Conservation (phyloP, 1,140 invertebrate genomes). For the Drosophila subobscura region DNA sequence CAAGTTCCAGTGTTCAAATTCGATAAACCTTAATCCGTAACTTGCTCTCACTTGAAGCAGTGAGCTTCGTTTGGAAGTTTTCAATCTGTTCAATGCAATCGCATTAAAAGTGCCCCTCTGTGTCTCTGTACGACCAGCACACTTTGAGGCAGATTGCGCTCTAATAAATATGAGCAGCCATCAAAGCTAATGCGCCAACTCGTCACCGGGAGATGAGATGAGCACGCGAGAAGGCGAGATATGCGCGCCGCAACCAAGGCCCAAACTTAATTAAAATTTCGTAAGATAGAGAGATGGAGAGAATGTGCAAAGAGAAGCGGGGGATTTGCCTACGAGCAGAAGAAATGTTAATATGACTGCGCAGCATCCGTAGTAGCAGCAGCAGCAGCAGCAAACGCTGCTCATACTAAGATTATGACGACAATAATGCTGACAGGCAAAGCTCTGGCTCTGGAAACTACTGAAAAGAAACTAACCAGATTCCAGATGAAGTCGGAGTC, state of each 20-base stretch:
- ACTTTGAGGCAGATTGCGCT: constrained; percentile 71
- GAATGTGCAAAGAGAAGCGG: constrained; percentile 32
- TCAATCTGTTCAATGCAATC: no score
- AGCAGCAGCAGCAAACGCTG: constrained; percentile 27
- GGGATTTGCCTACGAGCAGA: constrained; percentile 61
- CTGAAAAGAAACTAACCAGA: constrained; percentile 21
- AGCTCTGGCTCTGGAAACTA: constrained; percentile 22
- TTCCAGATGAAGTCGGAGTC: constrained; percentile 16
- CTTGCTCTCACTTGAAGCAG: no score
- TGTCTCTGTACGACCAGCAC: constrained; percentile 12
- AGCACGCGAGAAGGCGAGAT: constrained; percentile 65
- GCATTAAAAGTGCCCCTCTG: constrained; percentile 18
- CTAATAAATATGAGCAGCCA: constrained; percentile 79
- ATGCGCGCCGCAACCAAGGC: constrained; percentile 45
- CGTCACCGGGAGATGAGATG: constrained; percentile 71
- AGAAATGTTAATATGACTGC: constrained; percentile 55
- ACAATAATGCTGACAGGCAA: constrained; percentile 49
- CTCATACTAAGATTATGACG: constrained; percentile 44
- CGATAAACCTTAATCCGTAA: no score
- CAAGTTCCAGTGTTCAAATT: no score
- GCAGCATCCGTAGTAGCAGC: constrained; percentile 28
- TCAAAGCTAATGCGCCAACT: constrained; percentile 78
- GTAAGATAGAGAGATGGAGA: background rate
- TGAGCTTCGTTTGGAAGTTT: no score
- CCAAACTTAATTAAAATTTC: constrained; percentile 75